A percentile compares a stretch with the other conserved stretches of the same genome.
phyloP scores from a whole-genome alignment of 2,797 vertebrate species.

The Spinus olivaceus region DNA sequence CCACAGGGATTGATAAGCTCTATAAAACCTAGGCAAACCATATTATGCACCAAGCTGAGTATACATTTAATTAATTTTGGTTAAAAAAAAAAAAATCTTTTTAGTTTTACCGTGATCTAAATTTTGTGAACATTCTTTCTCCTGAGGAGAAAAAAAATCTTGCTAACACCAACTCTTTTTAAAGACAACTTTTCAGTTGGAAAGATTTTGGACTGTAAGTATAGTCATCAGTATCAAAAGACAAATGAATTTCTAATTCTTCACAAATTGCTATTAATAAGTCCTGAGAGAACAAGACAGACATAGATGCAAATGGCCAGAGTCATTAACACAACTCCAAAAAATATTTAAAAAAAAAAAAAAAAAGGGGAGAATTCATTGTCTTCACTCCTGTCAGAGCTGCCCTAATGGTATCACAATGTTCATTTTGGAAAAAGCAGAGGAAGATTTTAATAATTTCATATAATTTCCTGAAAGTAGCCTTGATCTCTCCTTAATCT shows the following conservation, averaged over 20 bases:
- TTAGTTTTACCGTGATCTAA: not conserved
- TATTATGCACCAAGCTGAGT: not conserved
- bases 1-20: not conserved
- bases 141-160: not conserved
- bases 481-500: conserved; percentile 56
- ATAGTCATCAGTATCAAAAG: conserved; percentile 27
- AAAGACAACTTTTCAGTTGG: conserved; percentile 34
- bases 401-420: not conserved
- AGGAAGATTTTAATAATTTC: conserved; percentile 63
- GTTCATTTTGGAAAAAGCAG: conserved; percentile 38
- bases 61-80: not conserved
- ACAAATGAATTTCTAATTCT: conserved; percentile 44
- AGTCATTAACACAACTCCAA: conserved; percentile 29
- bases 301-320: not conserved
- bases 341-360: not conserved
- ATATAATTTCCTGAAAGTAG: conserved; percentile 70
- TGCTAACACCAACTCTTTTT: conserved; percentile 34
- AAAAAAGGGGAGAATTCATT: not conserved
- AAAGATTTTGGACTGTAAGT: conserved; percentile 9
- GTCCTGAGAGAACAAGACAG: conserved; percentile 25
- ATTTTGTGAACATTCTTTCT: not conserved
- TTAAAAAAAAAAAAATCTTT: not conserved
- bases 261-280: conserved; percentile 43
- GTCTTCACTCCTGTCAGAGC: not conserved
- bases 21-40: not conserved